Evolutionary conservation across 1,140 invertebrate species (phyloP), one percentile per base, ranked within the genome.

Genomic region (Plodia interpunctella): DNA sequence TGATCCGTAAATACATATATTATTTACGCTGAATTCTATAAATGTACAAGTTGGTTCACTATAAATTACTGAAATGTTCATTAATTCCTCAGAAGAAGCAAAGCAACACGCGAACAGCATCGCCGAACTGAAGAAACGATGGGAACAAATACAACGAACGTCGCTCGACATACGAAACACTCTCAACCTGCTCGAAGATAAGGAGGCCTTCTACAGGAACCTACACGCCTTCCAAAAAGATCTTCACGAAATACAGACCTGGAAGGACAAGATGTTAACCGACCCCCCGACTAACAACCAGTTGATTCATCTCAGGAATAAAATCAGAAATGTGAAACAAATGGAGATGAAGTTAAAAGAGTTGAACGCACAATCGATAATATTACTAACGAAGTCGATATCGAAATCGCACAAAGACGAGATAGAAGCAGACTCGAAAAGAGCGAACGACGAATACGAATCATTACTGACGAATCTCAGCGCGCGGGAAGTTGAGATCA

Each of bases 241-340:
- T 49, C 61, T 89, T 0, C 68, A 78, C 57, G 86, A 86, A 38
- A 68, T 78, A 5, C 70, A 68, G 55, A 71, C 71, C 5, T 84
- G 87, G 83, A 70, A 76, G 51, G 79, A 87, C 21, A 79, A 72
- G 55, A 76, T 77, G 70, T 58, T 80, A 0, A 72, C 75, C 20
- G 79, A 82, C 20, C 57, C 61, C 15, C 70, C 81, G 6, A 66
- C 74, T 19, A 76, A 74, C 61, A 79, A 85, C 28, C 84, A 79
- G 52, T 71, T 90, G 13, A 86, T 88, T n/a, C 84, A 90, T 25
- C 67, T 86, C 32, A 66, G 78, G 30, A 87, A 87, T 55, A 80
- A 72, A 57, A 66, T 87, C 20, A 73, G 81, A 9, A 62, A 69
- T n/a, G 59, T 88, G 11, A 80, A 80, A 57, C 80, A 87, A 57